Base-by-base conservation (phyloP, 2,113 vertebrate genomes). In the Rhineura floridana region DNA sequence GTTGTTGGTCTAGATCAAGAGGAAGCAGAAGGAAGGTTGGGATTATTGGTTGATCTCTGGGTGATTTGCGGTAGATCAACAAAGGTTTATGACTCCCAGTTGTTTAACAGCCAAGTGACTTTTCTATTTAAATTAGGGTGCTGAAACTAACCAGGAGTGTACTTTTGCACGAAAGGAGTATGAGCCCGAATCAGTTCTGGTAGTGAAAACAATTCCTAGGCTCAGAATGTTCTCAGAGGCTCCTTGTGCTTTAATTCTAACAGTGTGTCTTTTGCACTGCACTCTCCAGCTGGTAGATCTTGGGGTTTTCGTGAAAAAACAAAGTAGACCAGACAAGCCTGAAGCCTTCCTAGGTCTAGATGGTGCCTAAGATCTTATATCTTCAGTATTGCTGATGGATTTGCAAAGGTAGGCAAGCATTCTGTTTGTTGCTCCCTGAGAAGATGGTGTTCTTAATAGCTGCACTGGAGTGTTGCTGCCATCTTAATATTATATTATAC, bases 401-500 rank as follows among this genome's bases (percentile, higher is more conserved):
- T 36, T 30, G 25, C 39, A 46, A 33, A 46, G 39, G 30, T 33
- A 36, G 23, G 2, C 13, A 36, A 75, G 19, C 23, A 4, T 73
- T 48, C 70, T 11, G 13, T 70, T 36, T 5, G 12, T 42, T 76
- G 81, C 36, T 75, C n/a, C 11, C 19, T 39, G 50, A 63, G 62
- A 11, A 30, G 83, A 5, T 44, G 39, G 89, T 91, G 9, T 88
- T 88, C 86, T 19, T 33, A 48, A 48, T 44, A 85, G 78, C 23
- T 80, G 46, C 52, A 33, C 0, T 0, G 33, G 78, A 48, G 28
- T 0, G 1, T 23, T 42, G 83, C 81, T 90, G 84, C 87, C 91
- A 50, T 69, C 81, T 55, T 33, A 5, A 86, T 75, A 84, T 36
- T 94, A 88, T 89, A 90, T 92, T 52, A 39, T 90, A 90, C 81